A percentile compares a stretch with the other conserved stretches of the same genome.
phyloP scores from a whole-genome alignment of 2,888 invertebrate genomes.

The Spicauda simplicius region DNA sequence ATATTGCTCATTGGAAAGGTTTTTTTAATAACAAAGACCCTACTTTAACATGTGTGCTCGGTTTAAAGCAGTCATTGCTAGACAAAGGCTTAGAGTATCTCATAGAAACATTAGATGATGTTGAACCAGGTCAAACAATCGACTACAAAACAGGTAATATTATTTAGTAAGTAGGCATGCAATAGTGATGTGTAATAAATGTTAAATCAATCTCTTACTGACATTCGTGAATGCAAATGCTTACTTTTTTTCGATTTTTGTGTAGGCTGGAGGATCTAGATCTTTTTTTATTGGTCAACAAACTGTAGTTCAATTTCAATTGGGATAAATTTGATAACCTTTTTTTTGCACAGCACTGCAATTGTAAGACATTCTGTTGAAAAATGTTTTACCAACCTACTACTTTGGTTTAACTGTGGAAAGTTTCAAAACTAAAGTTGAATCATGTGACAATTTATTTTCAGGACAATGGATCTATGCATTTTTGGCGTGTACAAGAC shows the following conservation, averaged over 20 bases:
- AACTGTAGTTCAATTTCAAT: too few relatives aligned
- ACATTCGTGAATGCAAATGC: too few relatives aligned
- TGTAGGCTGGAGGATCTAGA: too few relatives aligned
- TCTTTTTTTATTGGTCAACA: too few relatives aligned
- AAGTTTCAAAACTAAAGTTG: neutral
- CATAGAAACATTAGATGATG: constrained; percentile 53
- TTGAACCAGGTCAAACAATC: constrained; percentile 65
- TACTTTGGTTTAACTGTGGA: too few relatives aligned
- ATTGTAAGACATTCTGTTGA: too few relatives aligned
- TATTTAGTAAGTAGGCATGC: neutral
- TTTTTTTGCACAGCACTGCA: too few relatives aligned
- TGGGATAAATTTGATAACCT: too few relatives aligned
- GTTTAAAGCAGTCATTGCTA: constrained; percentile 55
- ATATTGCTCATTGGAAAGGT: constrained; percentile 54
- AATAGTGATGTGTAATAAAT: too few relatives aligned
- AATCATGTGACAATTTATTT: constrained; percentile 34
- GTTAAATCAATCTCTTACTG: too few relatives aligned
- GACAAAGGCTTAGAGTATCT: constrained; percentile 65
- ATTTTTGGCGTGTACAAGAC: constrained; percentile 86
- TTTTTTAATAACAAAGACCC: constrained; percentile 65
- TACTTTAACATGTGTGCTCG: constrained; percentile 65
- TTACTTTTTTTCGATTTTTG: too few relatives aligned
- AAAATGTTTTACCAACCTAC: too few relatives aligned
- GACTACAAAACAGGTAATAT: constrained; percentile 66
- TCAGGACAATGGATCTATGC: constrained; percentile 90